Conservation (phyloP, 1,140 invertebrate genomes). For the Magallana ariakensis region DNA sequence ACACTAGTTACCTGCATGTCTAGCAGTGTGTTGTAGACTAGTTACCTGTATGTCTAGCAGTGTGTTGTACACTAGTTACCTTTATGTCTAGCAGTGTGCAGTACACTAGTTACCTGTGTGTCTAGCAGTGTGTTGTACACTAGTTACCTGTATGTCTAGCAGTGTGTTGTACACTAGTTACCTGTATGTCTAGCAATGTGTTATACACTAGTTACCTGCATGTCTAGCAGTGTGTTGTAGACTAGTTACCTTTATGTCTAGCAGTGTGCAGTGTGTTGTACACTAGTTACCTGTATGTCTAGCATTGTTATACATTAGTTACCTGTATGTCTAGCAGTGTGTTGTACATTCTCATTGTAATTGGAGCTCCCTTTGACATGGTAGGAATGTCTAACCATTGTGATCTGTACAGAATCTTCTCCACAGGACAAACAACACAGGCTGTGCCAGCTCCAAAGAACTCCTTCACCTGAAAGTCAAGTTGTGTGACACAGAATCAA, state of each 20-base stretch:
- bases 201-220: too few relatives aligned
- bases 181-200: too few relatives aligned
- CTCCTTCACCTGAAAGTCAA: conserved; percentile 88
- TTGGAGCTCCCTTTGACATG: conserved; percentile 83
- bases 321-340: conserved; percentile 87
- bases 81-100: background rate
- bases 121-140: conserved; percentile 79
- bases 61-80: too few relatives aligned
- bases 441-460: conserved; percentile 97
- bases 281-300: background rate
- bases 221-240: too few relatives aligned
- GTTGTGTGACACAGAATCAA: too few relatives aligned
- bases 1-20: too few relatives aligned
- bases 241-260: too few relatives aligned
- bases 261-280: too few relatives aligned
- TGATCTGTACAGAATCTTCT: conserved; percentile 86
- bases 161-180: too few relatives aligned
- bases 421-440: conserved; percentile 93
- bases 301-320: background rate
- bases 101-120: conserved; percentile 82
- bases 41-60: too few relatives aligned
- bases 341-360: conserved; percentile 84
- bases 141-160: too few relatives aligned
- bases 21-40: too few relatives aligned
- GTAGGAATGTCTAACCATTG: conserved; percentile 81